Evolutionary conservation across 2,888 invertebrate genomes (phyloP), one percentile per base, ranked within the genome.

Genomic region (Agrochola macilenta): DNA sequence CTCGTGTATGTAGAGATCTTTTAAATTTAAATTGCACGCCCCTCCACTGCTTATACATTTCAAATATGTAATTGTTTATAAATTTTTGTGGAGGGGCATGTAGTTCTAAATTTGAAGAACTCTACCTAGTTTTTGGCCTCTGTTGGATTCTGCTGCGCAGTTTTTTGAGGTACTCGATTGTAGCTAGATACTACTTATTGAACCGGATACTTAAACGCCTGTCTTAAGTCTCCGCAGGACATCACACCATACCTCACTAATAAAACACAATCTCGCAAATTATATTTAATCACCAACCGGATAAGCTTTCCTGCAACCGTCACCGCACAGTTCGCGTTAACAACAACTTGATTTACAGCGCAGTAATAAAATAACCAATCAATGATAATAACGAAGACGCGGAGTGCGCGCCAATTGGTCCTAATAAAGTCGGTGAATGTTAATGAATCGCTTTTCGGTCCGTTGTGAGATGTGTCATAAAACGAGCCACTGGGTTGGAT

Each of bases 401-500:
- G 87, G 91, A 88, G 83, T 84, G 83, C 90, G 79, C 91, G 92
- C 93, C 94, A 95, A 95, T 95, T 94, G 95, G 92, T 91, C 88
- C 92, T 95, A 96, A 96, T 96, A 96, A 95, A 95, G 94, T 93
- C 94, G 92, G 95, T 94, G 95, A 95, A 96, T 95, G 95, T 95
- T 96, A 96, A 96, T 96, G 96, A 96, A 95, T 95, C 95, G 94
- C 92, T 94, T 93, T 94, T 91, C 91, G 92, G 91, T 88, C 80
- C 79, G 90, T 94, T 94, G 95, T 94, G 95, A 94, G 94, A 95
- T 95, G 95, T 96, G 96, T 96, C 95, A 96, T 96, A 96, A 96
- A 96, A 95, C 95, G 96, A 93, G 96, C 96, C 96, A 96, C 96
- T 96, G 96, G 96, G 93, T 94, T 94, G 94, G 94, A 93, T 95